These are phyloP conservation scores for Platanista minor DNA, from an alignment of 2,113 vertebrate genomes.

Conservation along the genomic window DNA sequence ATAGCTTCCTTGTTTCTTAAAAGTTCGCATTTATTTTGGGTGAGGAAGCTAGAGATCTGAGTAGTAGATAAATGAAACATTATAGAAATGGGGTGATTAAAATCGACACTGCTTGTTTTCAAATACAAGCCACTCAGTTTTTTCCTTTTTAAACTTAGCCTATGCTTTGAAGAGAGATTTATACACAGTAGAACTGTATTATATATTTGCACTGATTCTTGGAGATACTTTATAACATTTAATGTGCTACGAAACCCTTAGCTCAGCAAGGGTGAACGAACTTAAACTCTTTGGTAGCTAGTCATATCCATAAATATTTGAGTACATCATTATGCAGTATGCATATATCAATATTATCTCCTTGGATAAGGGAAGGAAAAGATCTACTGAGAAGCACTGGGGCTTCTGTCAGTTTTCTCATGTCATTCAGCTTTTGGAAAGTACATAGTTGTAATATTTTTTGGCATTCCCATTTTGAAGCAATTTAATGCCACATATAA, in stretches of 20 bases:
- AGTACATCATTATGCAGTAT: neutral
- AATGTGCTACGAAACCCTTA: neutral
- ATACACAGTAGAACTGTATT: neutral
- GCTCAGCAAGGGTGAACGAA: neutral
- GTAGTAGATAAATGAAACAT: neutral
- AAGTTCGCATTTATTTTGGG: neutral
- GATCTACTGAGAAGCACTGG: neutral
- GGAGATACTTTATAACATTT: neutral
- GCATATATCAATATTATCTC: neutral
- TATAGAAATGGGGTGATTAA: neutral
- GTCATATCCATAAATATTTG: neutral
- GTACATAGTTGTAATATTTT: neutral
- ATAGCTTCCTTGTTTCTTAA: neutral
- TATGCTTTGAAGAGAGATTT: neutral
- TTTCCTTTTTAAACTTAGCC: neutral
- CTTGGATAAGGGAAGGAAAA: neutral
- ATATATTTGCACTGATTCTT: constrained; percentile 10
- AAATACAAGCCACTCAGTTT: neutral
- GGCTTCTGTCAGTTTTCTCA: neutral
- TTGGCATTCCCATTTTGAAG: neutral
- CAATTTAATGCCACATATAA: neutral
- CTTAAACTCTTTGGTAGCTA: neutral
- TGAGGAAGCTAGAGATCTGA: neutral
- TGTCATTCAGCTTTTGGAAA: neutral
- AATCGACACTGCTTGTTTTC: neutral